Conservation (phyloP, 2,113 vertebrate genomes). For the Centropus bengalensis region DNA sequence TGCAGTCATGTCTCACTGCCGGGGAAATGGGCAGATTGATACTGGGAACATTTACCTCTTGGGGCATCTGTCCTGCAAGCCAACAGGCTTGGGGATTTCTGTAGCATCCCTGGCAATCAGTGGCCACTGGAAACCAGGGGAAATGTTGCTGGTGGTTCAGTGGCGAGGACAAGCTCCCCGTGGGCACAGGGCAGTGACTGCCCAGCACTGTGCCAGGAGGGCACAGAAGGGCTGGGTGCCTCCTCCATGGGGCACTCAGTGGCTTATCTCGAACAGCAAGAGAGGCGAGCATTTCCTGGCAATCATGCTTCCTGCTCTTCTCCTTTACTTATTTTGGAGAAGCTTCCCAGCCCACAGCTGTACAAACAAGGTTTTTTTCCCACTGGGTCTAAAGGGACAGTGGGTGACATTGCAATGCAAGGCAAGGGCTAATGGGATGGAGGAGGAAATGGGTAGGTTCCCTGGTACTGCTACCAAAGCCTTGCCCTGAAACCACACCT, state of each 20-base stretch:
- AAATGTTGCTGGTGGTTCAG: background rate
- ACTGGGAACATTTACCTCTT: background rate
- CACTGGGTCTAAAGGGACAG: background rate
- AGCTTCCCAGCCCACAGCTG: background rate
- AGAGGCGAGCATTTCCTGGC: background rate
- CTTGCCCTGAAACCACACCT: background rate
- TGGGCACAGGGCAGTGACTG: fast-evolving
- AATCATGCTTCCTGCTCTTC: background rate
- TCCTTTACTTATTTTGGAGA: background rate
- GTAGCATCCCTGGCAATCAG: background rate
- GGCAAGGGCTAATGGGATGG: fast-evolving
- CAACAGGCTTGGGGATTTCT: background rate
- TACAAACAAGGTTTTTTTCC: background rate
- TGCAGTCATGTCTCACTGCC: fast-evolving
- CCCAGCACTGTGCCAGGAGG: fast-evolving
- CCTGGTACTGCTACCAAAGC: background rate
- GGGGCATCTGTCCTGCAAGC: background rate
- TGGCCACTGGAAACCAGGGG: background rate
- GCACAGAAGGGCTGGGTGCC: slow-evolving; percentile 18
- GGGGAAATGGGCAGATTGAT: background rate
- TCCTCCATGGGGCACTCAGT: background rate
- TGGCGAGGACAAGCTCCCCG: background rate
- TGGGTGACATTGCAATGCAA: background rate
- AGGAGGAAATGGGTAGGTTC: background rate
- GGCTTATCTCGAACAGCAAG: background rate